Base-by-base conservation (phyloP, 2,797 vertebrate species). In the Arctocebus calabarensis region DNA sequence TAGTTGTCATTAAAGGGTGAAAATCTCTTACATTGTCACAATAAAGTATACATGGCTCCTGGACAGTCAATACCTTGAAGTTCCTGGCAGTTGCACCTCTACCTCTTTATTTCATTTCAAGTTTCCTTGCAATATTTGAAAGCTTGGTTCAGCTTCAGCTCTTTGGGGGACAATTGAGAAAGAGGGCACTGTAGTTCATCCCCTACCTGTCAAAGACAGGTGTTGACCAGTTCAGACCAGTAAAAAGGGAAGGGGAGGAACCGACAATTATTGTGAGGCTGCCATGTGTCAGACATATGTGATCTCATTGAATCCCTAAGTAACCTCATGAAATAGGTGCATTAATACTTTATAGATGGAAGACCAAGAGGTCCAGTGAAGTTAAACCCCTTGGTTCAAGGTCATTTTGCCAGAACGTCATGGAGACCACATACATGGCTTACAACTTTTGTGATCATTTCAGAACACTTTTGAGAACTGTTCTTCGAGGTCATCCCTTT, bases 401-500 rank as follows among this genome's bases (percentile, higher is more conserved):
- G 62, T 78, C 84, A 87, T 82, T 62, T 89, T 68, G 81, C 59
- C 52, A 95, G 81, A 92, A 90, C n/a, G 2, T 43, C 61, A 62
- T 6, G 40, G 55, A 70, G 71, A 84, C 70, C 45, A 86, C 8
- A 37, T 45, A 85, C 37, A 40, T 25, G 57, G 32, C 57, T 86
- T 55, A 40, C 29, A 59, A 52, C 68, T 91, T 91, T 52, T 62
- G 55, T 82, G 82, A 92, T 92, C 37, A 43, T 91, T 95, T 96
- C 48, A 79, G 70, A 78, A 68, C 8, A 45, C 66, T 89, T 94
- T 90, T 64, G 55, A 84, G 48, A 74, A 55, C n/a, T 74, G 59
- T 74, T 20, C 70, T 79, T 70, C 52, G 75, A 83, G 61, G 57
- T 92, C 77, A 59, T 3, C 48, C 52, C 79, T 91, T 82, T 86